Evolutionary conservation across 2,113 vertebrate genomes (phyloP).

Genomic region (Nettapus auritus): DNA sequence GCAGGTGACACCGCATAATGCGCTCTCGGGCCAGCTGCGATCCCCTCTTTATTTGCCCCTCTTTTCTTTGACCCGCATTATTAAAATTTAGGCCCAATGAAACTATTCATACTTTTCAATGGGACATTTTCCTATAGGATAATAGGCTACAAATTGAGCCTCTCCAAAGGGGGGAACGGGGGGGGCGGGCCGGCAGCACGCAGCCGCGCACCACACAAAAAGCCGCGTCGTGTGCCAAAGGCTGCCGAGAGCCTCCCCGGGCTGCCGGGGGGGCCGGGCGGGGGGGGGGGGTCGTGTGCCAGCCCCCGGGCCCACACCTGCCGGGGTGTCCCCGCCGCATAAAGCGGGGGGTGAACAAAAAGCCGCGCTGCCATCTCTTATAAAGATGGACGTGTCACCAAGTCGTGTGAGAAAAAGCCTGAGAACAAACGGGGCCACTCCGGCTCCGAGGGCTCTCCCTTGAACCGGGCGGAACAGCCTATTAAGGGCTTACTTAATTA

Average conservation of each 20-base stretch:
- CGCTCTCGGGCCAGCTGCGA: slow-evolving; percentile 96
- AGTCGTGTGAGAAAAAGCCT: slow-evolving; percentile 98
- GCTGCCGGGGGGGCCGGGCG: slow-evolving; percentile 67
- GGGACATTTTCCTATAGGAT: slow-evolving; percentile 99
- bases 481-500: slow-evolving; percentile 99
- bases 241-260: slow-evolving; percentile 83
- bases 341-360: slow-evolving; percentile 94
- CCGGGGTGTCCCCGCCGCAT: slow-evolving; percentile 89
- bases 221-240: slow-evolving; percentile 93
- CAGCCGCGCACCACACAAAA: slow-evolving; percentile 65
- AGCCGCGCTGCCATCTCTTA: slow-evolving; percentile 89
- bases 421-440: slow-evolving; percentile 93
- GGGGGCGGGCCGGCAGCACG: slow-evolving; percentile 73
- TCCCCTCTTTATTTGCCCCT: slow-evolving; percentile 93
- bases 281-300: slow-evolving; percentile 85
- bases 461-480: slow-evolving; percentile 99
- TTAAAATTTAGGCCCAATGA: slow-evolving; percentile 98
- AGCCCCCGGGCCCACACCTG: slow-evolving; percentile 94
- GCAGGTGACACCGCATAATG: slow-evolving; percentile 99
- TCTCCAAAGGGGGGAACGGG: slow-evolving; percentile 89
- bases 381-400: slow-evolving; percentile 96
- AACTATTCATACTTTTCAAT: slow-evolving; percentile 99
- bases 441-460: slow-evolving; percentile 94
- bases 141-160: slow-evolving; percentile 99
- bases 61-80: slow-evolving; percentile 93